phyloP scores from a whole-genome alignment of 2,113 vertebrate species.

The Oceanites oceanicus region DNA sequence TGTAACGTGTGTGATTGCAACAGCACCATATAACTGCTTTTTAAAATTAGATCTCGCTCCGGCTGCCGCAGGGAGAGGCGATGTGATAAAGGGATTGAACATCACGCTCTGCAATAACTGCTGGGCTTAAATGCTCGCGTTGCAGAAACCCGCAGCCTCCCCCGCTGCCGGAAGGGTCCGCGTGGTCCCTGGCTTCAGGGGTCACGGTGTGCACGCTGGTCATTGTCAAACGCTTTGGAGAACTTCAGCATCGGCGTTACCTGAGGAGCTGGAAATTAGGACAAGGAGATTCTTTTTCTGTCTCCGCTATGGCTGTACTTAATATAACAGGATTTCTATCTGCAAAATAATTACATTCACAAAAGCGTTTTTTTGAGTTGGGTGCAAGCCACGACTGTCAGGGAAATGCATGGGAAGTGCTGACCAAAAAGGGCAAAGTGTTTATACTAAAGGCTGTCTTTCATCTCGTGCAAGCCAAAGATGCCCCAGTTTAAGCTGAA shows the following conservation, averaged over 20 bases:
- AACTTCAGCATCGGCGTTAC: background rate
- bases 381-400: fast-evolving
- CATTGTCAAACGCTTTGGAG: background rate
- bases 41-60: slow-evolving; percentile 50
- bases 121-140: background rate
- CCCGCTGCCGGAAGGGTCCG: background rate
- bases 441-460: background rate
- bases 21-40: slow-evolving; percentile 20
- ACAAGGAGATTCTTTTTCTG: fast-evolving
- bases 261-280: background rate
- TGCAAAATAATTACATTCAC: background rate
- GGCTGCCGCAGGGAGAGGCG: background rate
- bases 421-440: background rate
- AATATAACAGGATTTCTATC: fast-evolving
- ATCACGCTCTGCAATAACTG: background rate
- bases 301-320: background rate
- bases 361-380: background rate
- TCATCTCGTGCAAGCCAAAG: background rate
- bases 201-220: fast-evolving
- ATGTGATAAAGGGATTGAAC: slow-evolving; percentile 34
- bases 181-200: background rate
- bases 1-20: background rate
- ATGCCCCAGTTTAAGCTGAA: background rate
- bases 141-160: background rate
- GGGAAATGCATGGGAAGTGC: background rate